Percentiles rank a stretch among this genome's conserved stretches.
phyloP scores from a whole-genome alignment of 2,797 vertebrate genomes.

The Alauda arvensis region DNA sequence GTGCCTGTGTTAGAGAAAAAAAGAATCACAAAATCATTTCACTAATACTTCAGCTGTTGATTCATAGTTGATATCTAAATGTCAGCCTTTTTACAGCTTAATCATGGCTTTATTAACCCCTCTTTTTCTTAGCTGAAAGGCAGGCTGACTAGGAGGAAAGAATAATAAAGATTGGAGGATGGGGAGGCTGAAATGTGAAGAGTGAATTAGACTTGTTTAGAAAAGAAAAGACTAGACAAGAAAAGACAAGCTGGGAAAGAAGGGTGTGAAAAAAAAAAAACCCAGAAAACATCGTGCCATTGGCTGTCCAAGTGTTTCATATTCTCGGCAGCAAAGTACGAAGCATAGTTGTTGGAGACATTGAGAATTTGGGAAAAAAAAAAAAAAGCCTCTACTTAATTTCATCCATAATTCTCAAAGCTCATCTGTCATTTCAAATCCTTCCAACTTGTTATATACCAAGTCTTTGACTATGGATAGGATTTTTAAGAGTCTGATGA shows the following conservation, averaged over 20 bases:
- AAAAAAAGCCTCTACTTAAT: conserved; percentile 5
- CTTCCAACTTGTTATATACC: background rate
- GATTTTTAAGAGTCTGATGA: conserved; percentile 1
- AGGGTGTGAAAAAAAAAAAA: conserved; percentile 57
- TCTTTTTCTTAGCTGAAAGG: conserved; percentile 24
- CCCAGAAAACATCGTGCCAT: background rate
- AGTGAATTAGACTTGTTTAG: conserved; percentile 26
- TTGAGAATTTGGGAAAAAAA: conserved; percentile 2
- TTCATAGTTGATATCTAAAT: conserved; percentile 65
- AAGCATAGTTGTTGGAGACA: conserved; percentile 13
- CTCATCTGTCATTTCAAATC: conserved; percentile 39
- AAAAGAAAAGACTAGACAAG: conserved; percentile 56
- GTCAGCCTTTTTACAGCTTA: conserved; percentile 64
- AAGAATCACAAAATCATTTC: conserved; percentile 38
- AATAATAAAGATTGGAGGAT: conserved; percentile 16
- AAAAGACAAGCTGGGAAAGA: conserved; percentile 57
- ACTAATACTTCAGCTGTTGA: conserved; percentile 62
- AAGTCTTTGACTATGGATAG: background rate
- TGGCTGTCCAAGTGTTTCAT: conserved; percentile 28
- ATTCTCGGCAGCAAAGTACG: conserved; percentile 19
- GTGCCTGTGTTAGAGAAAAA: background rate
- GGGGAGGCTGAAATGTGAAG: conserved; percentile 23
- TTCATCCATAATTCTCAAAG: conserved; percentile 14
- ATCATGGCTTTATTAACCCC: conserved; percentile 69
- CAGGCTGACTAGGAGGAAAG: background rate